Evolutionary conservation across 1,140 invertebrate genomes (phyloP).

Genomic region (Paracyclopina nana): DNA sequence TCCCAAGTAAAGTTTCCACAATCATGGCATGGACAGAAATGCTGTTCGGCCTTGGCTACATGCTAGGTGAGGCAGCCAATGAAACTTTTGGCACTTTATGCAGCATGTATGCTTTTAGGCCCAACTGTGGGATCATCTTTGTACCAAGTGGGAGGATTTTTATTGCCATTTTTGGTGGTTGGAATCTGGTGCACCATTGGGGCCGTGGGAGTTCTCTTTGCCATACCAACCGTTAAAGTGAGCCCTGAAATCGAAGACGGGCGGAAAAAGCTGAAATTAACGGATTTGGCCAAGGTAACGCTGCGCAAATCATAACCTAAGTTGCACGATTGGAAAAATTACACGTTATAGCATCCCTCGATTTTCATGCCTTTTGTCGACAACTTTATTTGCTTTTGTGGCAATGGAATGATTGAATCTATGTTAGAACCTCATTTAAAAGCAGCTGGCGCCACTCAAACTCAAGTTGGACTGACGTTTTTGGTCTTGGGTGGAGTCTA

Average conservation of each 20-base stretch:
- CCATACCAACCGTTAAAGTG: not conserved
- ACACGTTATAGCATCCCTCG: not conserved
- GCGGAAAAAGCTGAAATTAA: not conserved
- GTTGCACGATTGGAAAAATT: not conserved
- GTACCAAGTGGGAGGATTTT: not conserved
- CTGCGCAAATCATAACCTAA: not conserved
- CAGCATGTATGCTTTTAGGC: too few species aligned
- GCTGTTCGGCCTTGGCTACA: not conserved
- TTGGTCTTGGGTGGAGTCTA: not conserved
- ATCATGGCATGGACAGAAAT: not conserved
- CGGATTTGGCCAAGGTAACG: not conserved
- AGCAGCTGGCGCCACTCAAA: not conserved
- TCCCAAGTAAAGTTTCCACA: not conserved
- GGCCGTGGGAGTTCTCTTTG: not conserved
- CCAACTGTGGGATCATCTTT: not conserved
- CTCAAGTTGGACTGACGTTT: not conserved
- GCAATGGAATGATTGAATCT: not conserved
- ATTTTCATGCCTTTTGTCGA: conserved; percentile 5
- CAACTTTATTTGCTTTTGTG: not conserved
- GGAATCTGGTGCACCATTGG: not conserved
- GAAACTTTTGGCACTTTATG: too few species aligned
- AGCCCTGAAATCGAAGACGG: not conserved
- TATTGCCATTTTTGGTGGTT: not conserved
- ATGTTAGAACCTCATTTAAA: not conserved
- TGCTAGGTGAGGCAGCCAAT: not conserved